These are phyloP conservation scores for Triops longicaudatus DNA, from an alignment of 1,140 invertebrate species.

Conservation along the genomic window DNA sequence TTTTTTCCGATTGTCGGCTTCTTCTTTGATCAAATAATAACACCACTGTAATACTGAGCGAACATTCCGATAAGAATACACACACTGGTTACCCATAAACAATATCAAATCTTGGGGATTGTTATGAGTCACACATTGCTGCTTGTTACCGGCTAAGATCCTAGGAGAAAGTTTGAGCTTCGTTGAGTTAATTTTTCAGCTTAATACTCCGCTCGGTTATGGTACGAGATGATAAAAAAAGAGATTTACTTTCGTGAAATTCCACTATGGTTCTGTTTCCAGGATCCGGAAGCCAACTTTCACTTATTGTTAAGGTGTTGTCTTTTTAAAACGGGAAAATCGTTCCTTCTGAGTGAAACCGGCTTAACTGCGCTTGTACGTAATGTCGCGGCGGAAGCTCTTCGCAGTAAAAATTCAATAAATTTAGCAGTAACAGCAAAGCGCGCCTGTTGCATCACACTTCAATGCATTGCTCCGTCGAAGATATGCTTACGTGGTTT, in stretches of 20 bases:
- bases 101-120: neutral
- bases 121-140: neutral
- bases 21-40: neutral
- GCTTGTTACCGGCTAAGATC: neutral
- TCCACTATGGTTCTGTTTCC: neutral
- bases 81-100: neutral
- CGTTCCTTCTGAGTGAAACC: neutral
- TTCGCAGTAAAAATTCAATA: neutral
- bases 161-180: neutral
- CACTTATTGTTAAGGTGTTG: neutral
- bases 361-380: neutral
- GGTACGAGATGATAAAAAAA: neutral
- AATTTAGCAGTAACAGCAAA: neutral
- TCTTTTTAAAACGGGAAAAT: neutral
- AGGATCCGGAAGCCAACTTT: slow-evolving; percentile 1
- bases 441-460: neutral
- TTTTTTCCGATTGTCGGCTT: neutral
- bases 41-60: neutral
- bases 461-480: neutral
- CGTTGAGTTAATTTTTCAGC: neutral
- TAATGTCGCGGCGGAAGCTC: neutral
- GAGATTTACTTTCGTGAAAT: neutral
- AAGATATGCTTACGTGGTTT: neutral
- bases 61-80: neutral
- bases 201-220: neutral